Evolutionary conservation across 2,113 vertebrate species (phyloP).

Genomic region (Peucedramus taeniatus): DNA sequence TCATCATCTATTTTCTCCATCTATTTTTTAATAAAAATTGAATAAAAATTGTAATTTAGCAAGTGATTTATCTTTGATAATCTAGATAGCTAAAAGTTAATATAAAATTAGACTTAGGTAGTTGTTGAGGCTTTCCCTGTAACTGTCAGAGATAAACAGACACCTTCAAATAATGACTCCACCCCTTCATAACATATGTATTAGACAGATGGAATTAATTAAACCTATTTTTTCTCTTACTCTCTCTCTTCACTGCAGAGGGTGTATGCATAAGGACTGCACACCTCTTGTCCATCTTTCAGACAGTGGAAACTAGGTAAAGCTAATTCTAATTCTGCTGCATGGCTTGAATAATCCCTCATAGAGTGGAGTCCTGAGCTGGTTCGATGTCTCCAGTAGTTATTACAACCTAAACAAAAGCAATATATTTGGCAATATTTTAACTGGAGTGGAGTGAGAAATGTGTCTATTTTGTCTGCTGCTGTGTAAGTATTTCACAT

Average conservation of each 20-base stretch:
- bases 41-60: neutral
- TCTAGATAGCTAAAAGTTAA: neutral
- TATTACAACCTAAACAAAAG: neutral
- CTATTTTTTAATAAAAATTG: neutral
- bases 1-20: neutral
- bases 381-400: neutral
- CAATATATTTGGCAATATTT: conserved; percentile 11
- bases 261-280: neutral
- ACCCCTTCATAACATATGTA: neutral
- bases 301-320: neutral
- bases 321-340: neutral
- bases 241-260: neutral
- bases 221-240: neutral
- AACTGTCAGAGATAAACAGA: neutral
- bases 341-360: neutral
- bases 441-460: neutral
- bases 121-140: neutral
- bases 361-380: neutral
- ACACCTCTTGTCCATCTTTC: neutral
- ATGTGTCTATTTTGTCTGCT: neutral
- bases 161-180: neutral
- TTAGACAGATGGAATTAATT: neutral
- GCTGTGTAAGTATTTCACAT: neutral
- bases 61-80: neutral
- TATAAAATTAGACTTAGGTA: neutral